Base-by-base conservation (phyloP, 2,797 vertebrate species). In the Gallinago nigripennis region DNA sequence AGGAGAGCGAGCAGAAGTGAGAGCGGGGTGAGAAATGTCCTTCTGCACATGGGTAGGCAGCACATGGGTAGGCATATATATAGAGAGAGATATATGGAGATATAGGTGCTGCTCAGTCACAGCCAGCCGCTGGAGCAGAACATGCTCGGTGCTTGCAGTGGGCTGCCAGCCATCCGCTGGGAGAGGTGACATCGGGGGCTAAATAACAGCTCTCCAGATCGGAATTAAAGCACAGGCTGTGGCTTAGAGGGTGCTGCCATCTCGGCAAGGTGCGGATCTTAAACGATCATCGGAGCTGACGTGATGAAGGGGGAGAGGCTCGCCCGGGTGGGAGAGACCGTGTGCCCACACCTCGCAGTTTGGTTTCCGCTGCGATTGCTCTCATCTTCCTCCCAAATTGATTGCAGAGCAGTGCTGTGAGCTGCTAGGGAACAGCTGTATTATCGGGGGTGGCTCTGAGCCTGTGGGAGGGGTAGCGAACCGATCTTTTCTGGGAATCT, bases 381-480 rank as follows among this genome's bases (percentile, higher is more conserved):
- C 84, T 51, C 43, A 12, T 71, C 33, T 87, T 35, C 86, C 65
- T 77, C 45, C 86, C 82, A 37, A 77, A 78, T 64, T 35, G 72
- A 15, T 43, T 11, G 31, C 64, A 69, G 73, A 79, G 35, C 54
- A 24, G 12, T 31, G 45, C 39, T 72, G 63, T 8, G 83, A 82
- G 86, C 88, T 92, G 86, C 90, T 82, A 33, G 92, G 85, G 79
- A 92, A 64, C 60, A 84, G 81, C 78, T 21, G 21, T 51, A 31
- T 73, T 86, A 51, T 71, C 9, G 8, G 82, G 83, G 37, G 84
- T 65, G 78, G 71, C 87, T 43, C 70, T 1, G 33, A 83, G 68
- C 84, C 92, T 81, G 63, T 13, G 58, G 78, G 75, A 92, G 81
- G 78, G 43, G 18, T 18, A 58, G 71, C 2, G 14, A 80, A 65